These are phyloP conservation scores for Lepidocolaptes lacrymiger DNA, from an alignment of 2,797 vertebrate genomes.

Conservation along the genomic window DNA sequence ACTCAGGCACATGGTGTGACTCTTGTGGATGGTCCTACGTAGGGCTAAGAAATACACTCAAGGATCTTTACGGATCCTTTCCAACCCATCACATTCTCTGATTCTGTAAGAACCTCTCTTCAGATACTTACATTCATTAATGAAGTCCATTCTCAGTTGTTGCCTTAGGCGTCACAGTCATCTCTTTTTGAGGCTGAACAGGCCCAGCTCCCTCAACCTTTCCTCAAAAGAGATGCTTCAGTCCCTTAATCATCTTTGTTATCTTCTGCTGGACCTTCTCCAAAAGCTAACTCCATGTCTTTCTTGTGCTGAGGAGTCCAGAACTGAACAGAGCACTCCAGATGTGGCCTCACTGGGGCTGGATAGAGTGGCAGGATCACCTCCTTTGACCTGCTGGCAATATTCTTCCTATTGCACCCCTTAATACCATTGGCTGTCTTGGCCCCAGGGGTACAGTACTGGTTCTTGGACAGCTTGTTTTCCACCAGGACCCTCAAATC, in stretches of 20 bases:
- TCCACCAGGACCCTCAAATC: neutral
- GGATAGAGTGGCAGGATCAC: neutral
- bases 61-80: neutral
- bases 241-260: neutral
- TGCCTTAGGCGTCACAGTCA: too few species aligned
- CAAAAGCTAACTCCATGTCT: neutral
- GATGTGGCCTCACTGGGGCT: accelerated
- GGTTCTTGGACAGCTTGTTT: too few species aligned
- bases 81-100: neutral
- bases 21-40: neutral
- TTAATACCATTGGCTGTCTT: neutral
- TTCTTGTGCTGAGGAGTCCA: neutral
- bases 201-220: accelerated
- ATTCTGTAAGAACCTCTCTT: neutral
- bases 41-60: neutral
- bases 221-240: neutral
- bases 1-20: neutral
- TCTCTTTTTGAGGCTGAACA: accelerated
- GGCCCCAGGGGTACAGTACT: neutral
- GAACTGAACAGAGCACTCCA: neutral
- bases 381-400: neutral
- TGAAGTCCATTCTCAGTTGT: neutral
- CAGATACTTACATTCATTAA: too few species aligned
- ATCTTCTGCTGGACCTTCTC: neutral
- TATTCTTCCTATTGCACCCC: neutral